phyloP scores from a whole-genome alignment of 2,888 invertebrate genomes.

The Cantharis lateralis region DNA sequence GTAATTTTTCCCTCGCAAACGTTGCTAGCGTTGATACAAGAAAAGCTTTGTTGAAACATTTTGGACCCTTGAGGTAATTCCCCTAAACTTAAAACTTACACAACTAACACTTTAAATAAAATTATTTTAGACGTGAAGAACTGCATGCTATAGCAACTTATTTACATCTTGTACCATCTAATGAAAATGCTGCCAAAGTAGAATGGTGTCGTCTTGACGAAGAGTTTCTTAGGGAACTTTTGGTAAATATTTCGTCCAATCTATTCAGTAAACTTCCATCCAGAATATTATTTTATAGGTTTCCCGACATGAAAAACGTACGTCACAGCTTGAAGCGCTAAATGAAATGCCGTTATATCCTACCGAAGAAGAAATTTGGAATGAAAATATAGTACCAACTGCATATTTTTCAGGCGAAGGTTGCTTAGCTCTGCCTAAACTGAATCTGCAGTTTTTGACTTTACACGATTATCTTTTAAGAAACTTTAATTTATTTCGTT shows the following conservation, averaged over 20 bases:
- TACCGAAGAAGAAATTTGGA: constrained; percentile 97
- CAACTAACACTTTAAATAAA: constrained; percentile 7
- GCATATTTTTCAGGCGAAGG: constrained; percentile 97
- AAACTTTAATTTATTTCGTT: constrained; percentile 95
- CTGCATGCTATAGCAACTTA: constrained; percentile 86
- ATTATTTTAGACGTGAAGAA: constrained; percentile 68
- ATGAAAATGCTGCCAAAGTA: constrained; percentile 68
- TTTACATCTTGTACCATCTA: constrained; percentile 81
- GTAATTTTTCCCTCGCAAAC: constrained; percentile 88
- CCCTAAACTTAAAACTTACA: background rate
- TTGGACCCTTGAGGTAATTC: constrained; percentile 70
- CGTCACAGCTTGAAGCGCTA: constrained; percentile 90
- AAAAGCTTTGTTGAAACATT: constrained; percentile 81
- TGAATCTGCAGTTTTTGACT: constrained; percentile 97
- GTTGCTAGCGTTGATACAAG: constrained; percentile 95
- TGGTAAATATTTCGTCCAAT: constrained; percentile 65
- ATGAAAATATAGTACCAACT: constrained; percentile 97
- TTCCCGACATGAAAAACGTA: constrained; percentile 83
- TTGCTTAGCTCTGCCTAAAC: constrained; percentile 92
- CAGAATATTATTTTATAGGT: constrained; percentile 59
- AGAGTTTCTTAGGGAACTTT: constrained; percentile 80
- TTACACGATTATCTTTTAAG: constrained; percentile 96
- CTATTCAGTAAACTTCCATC: background rate
- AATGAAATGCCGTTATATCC: constrained; percentile 99
- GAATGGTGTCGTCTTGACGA: constrained; percentile 82